Percentiles rank a stretch among this genome's conserved stretches.
Evolutionary conservation across 2,888 invertebrate species (phyloP).

Genomic region (Chloroclysta siterata): DNA sequence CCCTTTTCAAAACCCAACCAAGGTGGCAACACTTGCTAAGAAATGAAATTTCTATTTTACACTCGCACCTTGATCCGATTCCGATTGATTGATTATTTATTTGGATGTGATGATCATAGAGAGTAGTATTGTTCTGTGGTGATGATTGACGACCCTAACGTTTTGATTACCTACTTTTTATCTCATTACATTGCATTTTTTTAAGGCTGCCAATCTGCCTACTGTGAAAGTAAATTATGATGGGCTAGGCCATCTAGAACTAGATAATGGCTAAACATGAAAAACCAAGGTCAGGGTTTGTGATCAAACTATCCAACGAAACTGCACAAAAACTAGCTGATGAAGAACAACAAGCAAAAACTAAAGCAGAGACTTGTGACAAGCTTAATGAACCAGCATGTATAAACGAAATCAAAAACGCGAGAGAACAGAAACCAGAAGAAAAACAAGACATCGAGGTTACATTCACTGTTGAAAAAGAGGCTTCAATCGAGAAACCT

Average conservation of each 20-base stretch:
- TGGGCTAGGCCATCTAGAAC: conserved; percentile 10
- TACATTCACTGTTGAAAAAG: conserved; percentile 9
- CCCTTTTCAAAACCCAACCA: too few relatives aligned
- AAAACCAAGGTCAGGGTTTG: conserved; percentile 72
- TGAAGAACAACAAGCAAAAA: conserved; percentile 60
- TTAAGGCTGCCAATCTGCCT: background rate
- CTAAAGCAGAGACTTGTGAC: conserved; percentile 22
- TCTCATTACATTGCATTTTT: background rate
- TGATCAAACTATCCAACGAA: conserved; percentile 78
- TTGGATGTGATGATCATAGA: too few relatives aligned
- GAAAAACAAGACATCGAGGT: conserved; percentile 27
- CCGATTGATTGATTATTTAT: too few relatives aligned
- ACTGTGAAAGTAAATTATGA: background rate
- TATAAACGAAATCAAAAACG: background rate
- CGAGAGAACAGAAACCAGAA: conserved; percentile 6
- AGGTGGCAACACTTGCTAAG: too few relatives aligned
- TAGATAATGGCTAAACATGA: conserved; percentile 64
- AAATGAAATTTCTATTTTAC: too few relatives aligned
- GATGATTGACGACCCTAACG: too few relatives aligned
- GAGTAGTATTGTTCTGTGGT: too few relatives aligned
- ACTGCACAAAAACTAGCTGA: conserved; percentile 76
- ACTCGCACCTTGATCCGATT: too few relatives aligned
- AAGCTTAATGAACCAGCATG: conserved; percentile 18
- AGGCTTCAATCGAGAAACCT: conserved; percentile 9
- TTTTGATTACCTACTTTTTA: too few relatives aligned